Evolutionary conservation across 1,140 invertebrate species (phyloP).

Genomic region (Pemphigus obesinymphae): DNA sequence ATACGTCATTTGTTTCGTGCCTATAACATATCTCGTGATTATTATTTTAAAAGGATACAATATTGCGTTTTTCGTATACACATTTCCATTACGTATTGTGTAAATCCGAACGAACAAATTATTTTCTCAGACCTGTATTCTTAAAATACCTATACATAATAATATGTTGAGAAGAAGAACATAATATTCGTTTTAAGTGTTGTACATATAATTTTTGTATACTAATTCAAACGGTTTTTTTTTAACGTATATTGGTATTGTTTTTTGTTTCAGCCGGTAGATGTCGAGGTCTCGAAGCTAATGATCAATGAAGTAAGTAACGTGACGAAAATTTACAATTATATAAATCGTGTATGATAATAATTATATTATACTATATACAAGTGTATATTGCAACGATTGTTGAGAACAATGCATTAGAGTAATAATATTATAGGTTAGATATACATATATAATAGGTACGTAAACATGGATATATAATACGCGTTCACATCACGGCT

Average conservation of each 20-base stretch:
- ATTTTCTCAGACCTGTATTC: background rate
- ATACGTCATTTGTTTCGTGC: background rate
- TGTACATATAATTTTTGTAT: background rate
- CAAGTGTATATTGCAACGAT: too few relatives aligned
- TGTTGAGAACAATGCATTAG: too few relatives aligned
- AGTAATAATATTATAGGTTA: background rate
- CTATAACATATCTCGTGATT: background rate
- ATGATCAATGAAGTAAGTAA: conserved; percentile 40
- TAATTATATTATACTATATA: too few relatives aligned
- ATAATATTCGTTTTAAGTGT: background rate
- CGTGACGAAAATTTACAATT: background rate
- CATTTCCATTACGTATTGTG: background rate
- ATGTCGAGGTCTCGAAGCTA: conserved; percentile 12
- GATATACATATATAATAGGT: background rate
- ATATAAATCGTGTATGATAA: too few relatives aligned
- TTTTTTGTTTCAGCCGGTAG: conserved; percentile 30
- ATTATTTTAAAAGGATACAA: background rate
- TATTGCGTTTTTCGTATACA: background rate
- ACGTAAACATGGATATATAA: too few relatives aligned
- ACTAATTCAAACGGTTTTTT: background rate
- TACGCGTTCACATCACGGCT: too few relatives aligned
- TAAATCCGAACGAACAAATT: background rate
- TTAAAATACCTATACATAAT: background rate
- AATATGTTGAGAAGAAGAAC: background rate
- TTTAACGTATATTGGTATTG: background rate